Conservation (phyloP, 2,888 invertebrate genomes). For the Strigamia crassipes region DNA sequence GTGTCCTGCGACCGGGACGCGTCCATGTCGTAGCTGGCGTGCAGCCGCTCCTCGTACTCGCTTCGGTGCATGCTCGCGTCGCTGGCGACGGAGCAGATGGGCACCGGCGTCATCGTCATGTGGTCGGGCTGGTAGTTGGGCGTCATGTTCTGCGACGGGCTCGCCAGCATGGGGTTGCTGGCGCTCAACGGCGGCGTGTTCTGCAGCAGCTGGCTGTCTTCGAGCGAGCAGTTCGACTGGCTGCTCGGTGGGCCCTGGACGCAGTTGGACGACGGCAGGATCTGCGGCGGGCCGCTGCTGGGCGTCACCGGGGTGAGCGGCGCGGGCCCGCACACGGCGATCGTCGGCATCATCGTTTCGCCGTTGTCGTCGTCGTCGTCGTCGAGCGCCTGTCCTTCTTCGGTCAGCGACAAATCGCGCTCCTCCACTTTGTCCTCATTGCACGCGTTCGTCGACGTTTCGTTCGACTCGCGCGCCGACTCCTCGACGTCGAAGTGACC, state of each 20-base stretch:
- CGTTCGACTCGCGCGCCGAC: neutral
- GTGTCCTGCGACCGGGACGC: conserved; percentile 29
- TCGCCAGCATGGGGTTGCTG: conserved; percentile 49
- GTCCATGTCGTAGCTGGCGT: conserved; percentile 48
- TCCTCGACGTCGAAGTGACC: conserved; percentile 29
- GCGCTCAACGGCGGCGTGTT: conserved; percentile 50
- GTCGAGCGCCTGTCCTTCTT: neutral
- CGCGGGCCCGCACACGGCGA: conserved; percentile 49
- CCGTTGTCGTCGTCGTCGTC: neutral
- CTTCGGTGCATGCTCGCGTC: conserved; percentile 43
- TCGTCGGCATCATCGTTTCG: conserved; percentile 45
- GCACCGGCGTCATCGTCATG: neutral
- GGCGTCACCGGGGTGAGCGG: conserved; percentile 50
- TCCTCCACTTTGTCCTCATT: neutral
- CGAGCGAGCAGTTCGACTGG: conserved; percentile 50
- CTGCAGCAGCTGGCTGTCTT: conserved; percentile 49
- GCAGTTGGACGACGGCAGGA: conserved; percentile 41
- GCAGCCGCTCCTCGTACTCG: conserved; percentile 48
- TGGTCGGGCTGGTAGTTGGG: conserved; percentile 47
- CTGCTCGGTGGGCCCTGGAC: conserved; percentile 50
- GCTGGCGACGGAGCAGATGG: neutral
- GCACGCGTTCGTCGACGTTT: neutral
- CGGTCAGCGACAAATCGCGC: neutral
- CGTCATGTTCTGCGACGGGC: conserved; percentile 47
- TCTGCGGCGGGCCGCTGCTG: conserved; percentile 48